A percentile compares a stretch with the other conserved stretches of the same genome.
Evolutionary conservation across 1,140 invertebrate genomes (phyloP).

Genomic region (Bathynomus jamesi): DNA sequence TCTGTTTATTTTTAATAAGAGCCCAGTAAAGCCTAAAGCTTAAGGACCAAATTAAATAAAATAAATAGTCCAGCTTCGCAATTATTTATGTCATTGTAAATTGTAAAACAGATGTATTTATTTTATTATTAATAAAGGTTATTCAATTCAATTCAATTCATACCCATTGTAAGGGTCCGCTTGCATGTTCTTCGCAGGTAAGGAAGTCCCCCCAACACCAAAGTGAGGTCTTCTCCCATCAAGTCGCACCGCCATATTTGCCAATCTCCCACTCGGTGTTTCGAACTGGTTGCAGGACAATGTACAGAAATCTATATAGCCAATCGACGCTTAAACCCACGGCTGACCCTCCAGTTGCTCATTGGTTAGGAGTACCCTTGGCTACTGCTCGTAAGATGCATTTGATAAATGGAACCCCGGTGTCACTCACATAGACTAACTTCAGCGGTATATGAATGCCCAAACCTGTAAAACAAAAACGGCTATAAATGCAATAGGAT

Average conservation of each 20-base stretch:
- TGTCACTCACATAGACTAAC: slow-evolving; percentile 65
- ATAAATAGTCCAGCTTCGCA: too few relatives aligned
- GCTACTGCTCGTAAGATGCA: too few relatives aligned
- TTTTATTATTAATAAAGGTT: too few relatives aligned
- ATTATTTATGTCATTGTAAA: too few relatives aligned
- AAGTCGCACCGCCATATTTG: slow-evolving; percentile 65
- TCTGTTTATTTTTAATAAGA: too few relatives aligned
- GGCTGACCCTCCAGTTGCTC: slow-evolving; percentile 53
- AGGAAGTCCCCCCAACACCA: slow-evolving; percentile 58
- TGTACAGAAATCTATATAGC: slow-evolving; percentile 71
- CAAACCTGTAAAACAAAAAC: slow-evolving; percentile 60
- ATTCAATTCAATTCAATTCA: slow-evolving; percentile 36
- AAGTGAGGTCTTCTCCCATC: slow-evolving; percentile 57
- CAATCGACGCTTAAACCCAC: slow-evolving; percentile 72
- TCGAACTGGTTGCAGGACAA: slow-evolving; percentile 49
- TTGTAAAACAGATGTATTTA: too few relatives aligned
- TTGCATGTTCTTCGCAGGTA: slow-evolving; percentile 64
- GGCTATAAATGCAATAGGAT: too few relatives aligned
- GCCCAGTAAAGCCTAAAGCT: too few relatives aligned
- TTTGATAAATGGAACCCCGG: too few relatives aligned
- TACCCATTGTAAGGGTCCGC: slow-evolving; percentile 87
- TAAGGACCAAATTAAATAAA: too few relatives aligned
- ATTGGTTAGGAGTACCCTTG: too few relatives aligned
- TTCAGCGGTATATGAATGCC: slow-evolving; percentile 62
- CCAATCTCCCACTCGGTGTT: slow-evolving; percentile 45